Evolutionary conservation across 2,797 vertebrate genomes (phyloP), one percentile per base, ranked within the genome.

Genomic region (Oreochromis mossambicus): DNA sequence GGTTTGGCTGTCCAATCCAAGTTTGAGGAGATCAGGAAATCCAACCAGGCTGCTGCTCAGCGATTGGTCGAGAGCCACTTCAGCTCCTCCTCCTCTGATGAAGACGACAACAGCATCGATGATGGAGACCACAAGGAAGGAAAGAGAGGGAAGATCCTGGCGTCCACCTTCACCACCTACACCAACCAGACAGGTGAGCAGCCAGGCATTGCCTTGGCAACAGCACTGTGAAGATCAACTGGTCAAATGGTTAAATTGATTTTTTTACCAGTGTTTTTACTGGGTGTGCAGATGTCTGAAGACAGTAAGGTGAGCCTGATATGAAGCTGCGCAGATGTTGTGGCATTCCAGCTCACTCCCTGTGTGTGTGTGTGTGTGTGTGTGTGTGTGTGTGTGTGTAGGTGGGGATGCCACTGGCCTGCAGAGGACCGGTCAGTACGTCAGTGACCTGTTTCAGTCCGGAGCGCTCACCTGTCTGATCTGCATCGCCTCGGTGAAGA

Each of bases 401-500:
- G 98, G 97, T 88, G 97, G 97, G 36, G 98, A 98, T 89, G 87
- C 82, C 43, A 94, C 92, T 32, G 97, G 97, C 52, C 93, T 99
- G 89, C 94, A 96, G 83, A 95, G 97, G 70, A 99, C 98, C 0
- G 97, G 97, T 52, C 98, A 98, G 89, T 99, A 98, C 75, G 88
- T 99, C 92, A 98, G 97, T 26, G 98, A 99, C 54, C 97, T 98
- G 85, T 99, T 99, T 81, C 98, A 99, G 94, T 97, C 98, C 0
- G 97, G 98, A 80, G 97, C 98, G 6, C 95, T 98, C 86, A 98
- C 98, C 1, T 99, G 98, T 86, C 96, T 99, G 82, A 99, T 99
- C 95, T 99, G 98, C 92, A 99, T 99, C 91, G 97, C 97, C 81
- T 99, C 98, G 0, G 97, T 99, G 79, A 98, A 97, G 95, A 97